phyloP scores from a whole-genome alignment of 2,888 invertebrate genomes.

The Venustoraphidia nigricollis region DNA sequence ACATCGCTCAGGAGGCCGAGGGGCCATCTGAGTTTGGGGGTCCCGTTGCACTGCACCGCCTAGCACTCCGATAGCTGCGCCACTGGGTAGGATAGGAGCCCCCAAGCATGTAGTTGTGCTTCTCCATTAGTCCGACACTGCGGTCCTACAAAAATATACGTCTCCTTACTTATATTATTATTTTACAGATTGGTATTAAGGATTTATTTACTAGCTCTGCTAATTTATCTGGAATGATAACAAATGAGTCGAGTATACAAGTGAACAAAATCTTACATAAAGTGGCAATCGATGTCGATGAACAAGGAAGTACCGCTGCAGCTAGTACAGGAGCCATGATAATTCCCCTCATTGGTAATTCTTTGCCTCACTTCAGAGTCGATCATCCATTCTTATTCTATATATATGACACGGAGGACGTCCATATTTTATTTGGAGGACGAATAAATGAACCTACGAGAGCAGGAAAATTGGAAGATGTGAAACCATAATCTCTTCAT shows the following conservation, averaged over 20 bases:
- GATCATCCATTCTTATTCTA: constrained; percentile 51
- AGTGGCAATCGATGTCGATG: constrained; percentile 46
- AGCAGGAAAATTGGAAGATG: background rate
- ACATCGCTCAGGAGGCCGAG: too few species aligned
- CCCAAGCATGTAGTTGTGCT: too few species aligned
- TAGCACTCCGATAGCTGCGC: too few species aligned
- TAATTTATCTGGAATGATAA: constrained; percentile 36
- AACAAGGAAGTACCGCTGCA: constrained; percentile 48
- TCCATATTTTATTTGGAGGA: constrained; percentile 46
- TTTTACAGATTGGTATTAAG: constrained; percentile 39
- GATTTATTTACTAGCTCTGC: constrained; percentile 38
- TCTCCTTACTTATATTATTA: constrained; percentile 1
- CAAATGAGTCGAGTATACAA: constrained; percentile 18
- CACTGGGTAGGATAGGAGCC: too few species aligned
- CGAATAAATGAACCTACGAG: constrained; percentile 34
- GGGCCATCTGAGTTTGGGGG: too few species aligned
- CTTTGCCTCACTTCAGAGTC: constrained; percentile 32
- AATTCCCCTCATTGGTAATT: constrained; percentile 40
- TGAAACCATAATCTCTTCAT: too few species aligned
- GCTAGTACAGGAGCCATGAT: constrained; percentile 42
- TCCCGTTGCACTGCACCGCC: too few species aligned
- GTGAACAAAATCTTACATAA: constrained; percentile 44
- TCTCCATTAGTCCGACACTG: too few species aligned
- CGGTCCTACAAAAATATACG: too few species aligned
- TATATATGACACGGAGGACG: constrained; percentile 38